Conservation (phyloP, 1,140 invertebrate species). For the Hypsibius dujardini region DNA sequence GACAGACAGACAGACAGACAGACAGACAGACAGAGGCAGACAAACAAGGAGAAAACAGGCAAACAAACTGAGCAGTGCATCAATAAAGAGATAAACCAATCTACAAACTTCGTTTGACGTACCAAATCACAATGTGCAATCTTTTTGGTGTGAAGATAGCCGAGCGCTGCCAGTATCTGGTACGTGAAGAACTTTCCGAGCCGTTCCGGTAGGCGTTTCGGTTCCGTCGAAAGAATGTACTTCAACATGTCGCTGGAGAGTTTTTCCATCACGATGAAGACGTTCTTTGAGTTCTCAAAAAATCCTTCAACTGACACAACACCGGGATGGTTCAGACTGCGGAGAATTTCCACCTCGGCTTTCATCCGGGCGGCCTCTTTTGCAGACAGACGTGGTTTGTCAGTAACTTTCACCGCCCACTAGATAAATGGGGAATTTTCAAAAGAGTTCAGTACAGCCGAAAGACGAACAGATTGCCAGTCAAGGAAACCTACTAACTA, state of each 20-base stretch:
- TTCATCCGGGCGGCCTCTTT: slow-evolving; percentile 11
- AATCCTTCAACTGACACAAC: neutral
- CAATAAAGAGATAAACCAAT: neutral
- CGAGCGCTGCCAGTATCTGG: slow-evolving; percentile 48
- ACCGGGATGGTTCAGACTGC: slow-evolving; percentile 1
- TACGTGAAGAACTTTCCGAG: slow-evolving; percentile 9
- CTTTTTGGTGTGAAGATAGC: slow-evolving; percentile 78
- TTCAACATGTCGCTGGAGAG: slow-evolving; percentile 13
- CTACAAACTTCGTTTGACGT: neutral
- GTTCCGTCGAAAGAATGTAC: neutral
- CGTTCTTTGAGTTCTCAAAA: slow-evolving; percentile 3
- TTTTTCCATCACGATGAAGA: slow-evolving; percentile 15
- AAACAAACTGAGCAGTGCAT: too few relatives aligned
- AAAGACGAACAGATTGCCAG: too few relatives aligned
- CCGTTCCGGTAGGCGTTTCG: neutral
- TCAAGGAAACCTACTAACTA: too few relatives aligned
- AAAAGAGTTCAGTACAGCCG: too few relatives aligned
- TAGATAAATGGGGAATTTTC: too few relatives aligned
- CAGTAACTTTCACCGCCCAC: neutral
- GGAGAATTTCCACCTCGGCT: neutral
- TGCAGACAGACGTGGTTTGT: neutral
- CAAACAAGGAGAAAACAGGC: too few relatives aligned
- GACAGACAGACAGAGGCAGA: too few relatives aligned
- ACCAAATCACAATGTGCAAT: slow-evolving; percentile 44
- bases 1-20: slow-evolving; percentile 35